Percentiles rank a stretch among this genome's conserved stretches.
Evolutionary conservation across 2,113 vertebrate genomes (phyloP).

Genomic region (Cochlearius cochlearius): DNA sequence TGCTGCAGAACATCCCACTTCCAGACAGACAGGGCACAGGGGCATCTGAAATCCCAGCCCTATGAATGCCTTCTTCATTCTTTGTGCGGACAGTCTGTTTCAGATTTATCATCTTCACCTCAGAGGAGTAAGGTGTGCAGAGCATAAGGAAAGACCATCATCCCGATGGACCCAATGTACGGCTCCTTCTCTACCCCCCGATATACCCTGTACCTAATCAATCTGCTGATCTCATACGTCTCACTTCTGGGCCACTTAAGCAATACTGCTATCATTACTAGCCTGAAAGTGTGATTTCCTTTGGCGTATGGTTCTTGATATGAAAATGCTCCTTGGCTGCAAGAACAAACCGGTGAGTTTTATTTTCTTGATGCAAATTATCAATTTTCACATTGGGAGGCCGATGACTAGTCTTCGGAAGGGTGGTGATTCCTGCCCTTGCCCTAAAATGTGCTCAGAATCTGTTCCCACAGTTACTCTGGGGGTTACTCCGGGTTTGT

Average conservation of each 20-base stretch:
- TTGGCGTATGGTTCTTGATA: background rate
- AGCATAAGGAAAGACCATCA: background rate
- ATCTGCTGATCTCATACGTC: background rate
- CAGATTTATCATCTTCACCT: background rate
- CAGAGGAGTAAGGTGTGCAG: background rate
- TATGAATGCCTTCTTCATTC: background rate
- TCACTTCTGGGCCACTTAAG: background rate
- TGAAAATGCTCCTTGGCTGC: background rate
- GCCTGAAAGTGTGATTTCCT: background rate
- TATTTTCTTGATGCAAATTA: background rate
- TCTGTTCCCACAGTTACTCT: background rate
- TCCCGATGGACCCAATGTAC: fast-evolving
- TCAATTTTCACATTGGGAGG: background rate
- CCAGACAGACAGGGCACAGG: background rate
- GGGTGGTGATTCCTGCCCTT: background rate
- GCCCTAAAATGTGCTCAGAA: background rate
- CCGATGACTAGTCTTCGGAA: background rate
- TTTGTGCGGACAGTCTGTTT: background rate
- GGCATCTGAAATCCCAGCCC: background rate
- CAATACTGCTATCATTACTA: background rate
- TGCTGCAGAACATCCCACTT: background rate
- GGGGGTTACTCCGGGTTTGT: background rate
- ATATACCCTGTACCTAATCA: background rate
- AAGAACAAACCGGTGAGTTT: background rate
- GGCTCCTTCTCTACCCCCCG: background rate